Conservation (phyloP, 2,113 vertebrate genomes). For the Prietella phreatophila region DNA sequence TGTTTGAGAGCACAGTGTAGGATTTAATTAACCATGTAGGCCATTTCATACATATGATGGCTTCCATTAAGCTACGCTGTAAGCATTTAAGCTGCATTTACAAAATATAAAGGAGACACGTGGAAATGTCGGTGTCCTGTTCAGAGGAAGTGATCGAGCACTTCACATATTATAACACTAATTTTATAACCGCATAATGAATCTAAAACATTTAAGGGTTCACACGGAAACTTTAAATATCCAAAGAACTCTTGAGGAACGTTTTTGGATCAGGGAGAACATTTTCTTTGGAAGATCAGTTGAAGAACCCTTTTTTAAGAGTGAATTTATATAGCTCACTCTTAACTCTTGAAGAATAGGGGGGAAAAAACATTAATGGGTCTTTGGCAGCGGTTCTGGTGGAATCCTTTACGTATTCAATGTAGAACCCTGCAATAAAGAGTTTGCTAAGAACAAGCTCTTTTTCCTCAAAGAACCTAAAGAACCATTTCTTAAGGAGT, state of each 20-base stretch:
- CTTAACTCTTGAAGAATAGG: background rate
- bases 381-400: too few species aligned
- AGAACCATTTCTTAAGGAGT: background rate
- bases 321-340: background rate
- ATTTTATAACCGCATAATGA: background rate
- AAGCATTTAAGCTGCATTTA: conserved; percentile 5
- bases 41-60: background rate
- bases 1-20: background rate
- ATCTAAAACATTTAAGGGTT: background rate
- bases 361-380: background rate
- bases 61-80: background rate
- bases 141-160: background rate
- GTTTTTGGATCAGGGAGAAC: background rate
- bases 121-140: background rate
- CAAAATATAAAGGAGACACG: background rate
- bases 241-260: background rate
- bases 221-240: background rate
- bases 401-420: background rate
- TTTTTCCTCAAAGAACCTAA: background rate
- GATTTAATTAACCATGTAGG: conserved; percentile 1
- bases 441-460: background rate
- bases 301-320: background rate
- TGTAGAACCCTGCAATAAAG: background rate
- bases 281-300: background rate
- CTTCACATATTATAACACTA: background rate